phyloP scores from a whole-genome alignment of 2,797 vertebrate genomes.

The Hypotaenidia philippensis region DNA sequence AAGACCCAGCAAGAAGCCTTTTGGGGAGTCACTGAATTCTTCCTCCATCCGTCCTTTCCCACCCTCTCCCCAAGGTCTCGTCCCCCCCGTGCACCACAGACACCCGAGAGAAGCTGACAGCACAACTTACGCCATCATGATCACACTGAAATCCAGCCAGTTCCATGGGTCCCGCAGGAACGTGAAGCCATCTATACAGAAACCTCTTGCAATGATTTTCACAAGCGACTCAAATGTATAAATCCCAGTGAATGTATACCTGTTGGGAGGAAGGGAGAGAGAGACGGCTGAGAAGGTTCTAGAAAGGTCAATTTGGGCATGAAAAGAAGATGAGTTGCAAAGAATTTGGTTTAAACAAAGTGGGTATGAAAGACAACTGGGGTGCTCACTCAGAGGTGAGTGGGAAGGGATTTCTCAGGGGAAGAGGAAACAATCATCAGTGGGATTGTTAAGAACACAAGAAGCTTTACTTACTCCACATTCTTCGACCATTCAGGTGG shows the following conservation, averaged over 20 bases:
- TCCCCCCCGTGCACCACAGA: rapidly evolving
- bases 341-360: background rate
- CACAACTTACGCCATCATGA: conserved; percentile 98
- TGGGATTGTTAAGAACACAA: background rate
- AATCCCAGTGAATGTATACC: conserved; percentile 99
- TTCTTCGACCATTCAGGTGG: conserved; percentile 99
- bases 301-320: background rate
- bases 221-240: conserved; percentile 98
- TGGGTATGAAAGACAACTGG: rapidly evolving
- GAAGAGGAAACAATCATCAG: background rate
- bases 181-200: conserved; percentile 99
- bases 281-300: background rate
- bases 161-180: conserved; percentile 99
- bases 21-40: background rate
- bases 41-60: background rate
- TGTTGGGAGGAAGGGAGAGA: conserved; percentile 65
- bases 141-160: conserved; percentile 99
- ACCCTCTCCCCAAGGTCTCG: background rate
- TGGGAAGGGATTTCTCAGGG: rapidly evolving
- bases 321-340: background rate
- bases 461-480: conserved; percentile 94
- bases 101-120: background rate
- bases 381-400: rapidly evolving
- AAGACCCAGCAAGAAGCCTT: background rate
- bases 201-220: conserved; percentile 98